These are phyloP conservation scores for Sakesphorus luctuosus DNA, from an alignment of 2,113 vertebrate genomes.

Conservation along the genomic window DNA sequence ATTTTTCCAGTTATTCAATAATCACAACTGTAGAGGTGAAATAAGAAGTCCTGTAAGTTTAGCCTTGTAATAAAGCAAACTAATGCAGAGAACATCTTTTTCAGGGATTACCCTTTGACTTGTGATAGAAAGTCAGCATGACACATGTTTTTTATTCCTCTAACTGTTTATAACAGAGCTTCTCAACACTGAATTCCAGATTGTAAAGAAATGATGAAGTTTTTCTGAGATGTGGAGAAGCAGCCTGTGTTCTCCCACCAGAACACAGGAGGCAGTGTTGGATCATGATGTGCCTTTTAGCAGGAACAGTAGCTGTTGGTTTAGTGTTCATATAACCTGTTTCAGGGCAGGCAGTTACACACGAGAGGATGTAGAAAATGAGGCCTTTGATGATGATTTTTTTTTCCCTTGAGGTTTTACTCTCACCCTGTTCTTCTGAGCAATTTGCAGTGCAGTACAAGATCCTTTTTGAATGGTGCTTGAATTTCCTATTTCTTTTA, in stretches of 20 bases:
- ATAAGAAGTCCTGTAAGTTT: background rate
- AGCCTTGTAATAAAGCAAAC: background rate
- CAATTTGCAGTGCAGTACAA: background rate
- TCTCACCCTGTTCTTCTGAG: background rate
- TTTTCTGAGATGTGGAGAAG: background rate
- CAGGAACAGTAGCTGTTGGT: background rate
- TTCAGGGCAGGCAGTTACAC: background rate
- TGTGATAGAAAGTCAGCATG: background rate
- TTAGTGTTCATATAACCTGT: background rate
- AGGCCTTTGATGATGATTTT: background rate
- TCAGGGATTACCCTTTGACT: background rate
- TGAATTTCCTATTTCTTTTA: background rate
- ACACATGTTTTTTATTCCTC: background rate
- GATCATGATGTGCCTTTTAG: background rate
- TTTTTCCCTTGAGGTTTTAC: background rate
- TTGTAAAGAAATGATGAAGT: background rate
- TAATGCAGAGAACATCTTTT: background rate
- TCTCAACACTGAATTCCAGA: background rate
- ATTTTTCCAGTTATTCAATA: background rate
- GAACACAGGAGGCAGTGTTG: constrained; percentile 29
- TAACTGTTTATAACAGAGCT: background rate
- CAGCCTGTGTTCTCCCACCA: background rate
- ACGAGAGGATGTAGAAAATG: background rate
- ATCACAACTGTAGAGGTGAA: background rate
- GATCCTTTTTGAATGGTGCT: background rate